Evolutionary conservation across 2,113 vertebrate species (phyloP), one percentile per base, ranked within the genome.

Genomic region (Caracal caracal): DNA sequence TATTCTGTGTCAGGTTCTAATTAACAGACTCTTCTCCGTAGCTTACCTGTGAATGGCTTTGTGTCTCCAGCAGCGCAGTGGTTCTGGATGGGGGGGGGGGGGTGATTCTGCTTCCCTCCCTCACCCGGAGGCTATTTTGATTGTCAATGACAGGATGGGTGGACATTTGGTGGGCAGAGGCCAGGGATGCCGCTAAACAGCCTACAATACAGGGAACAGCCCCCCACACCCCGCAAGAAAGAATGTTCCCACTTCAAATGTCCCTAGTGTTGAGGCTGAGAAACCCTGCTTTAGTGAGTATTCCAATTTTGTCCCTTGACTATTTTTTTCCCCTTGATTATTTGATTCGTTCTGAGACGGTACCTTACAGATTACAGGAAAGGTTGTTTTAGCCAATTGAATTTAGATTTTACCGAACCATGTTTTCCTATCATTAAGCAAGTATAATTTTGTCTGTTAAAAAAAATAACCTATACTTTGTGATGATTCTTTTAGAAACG

Each of bases 401-500:
- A 91, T 75, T 84, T 79, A 70, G 20, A 75, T 84, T 97, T 94
- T 94, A 95, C 13, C 40, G 90, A 95, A 88, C 33, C 6, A 30
- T 90, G 56, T 47, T 96, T 94, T 92, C 24, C 28, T 90, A 90
- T 88, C 51, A 56, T 78, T 89, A 97, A 94, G 35, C 71, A 95
- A 84, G 43, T 83, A 56, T 56, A 94, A 90, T 59, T 89, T 85
- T 15, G 20, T 56, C 10, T 76, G 28, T 92, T 88, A 35, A 87
- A 75, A 78, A 87, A 63, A 94, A 71, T 3, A 73, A 26, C 6
- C 35, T 49, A 49, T n/a, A 43, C 19, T 66, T 94, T 40, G 61
- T 92, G 81, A 85, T 61, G 73, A 91, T 92, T 94, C 24, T 87
- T 95, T 94, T 86, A 90, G 43, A 92, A 96, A 84, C 40, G 26